Evolutionary conservation across 2,797 vertebrate genomes (phyloP).

Genomic region (Rhinatrema bivittatum): DNA sequence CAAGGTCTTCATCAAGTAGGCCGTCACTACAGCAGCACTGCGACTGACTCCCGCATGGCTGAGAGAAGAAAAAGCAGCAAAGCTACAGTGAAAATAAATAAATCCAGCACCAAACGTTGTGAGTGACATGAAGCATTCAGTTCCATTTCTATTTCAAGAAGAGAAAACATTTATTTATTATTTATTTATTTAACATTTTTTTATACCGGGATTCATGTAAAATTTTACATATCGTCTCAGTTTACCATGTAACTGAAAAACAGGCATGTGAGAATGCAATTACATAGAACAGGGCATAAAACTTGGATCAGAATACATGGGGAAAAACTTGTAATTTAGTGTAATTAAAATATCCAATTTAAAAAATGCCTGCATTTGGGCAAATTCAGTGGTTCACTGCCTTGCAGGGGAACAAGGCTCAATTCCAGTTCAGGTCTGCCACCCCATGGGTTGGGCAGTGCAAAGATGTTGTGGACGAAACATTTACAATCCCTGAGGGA

Average conservation of each 20-base stretch:
- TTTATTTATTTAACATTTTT: background rate
- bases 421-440: background rate
- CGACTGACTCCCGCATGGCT: constrained; percentile 85
- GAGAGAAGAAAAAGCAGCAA: constrained; percentile 23
- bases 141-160: background rate
- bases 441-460: no score
- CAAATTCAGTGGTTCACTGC: background rate
- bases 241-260: no score
- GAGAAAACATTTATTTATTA: background rate
- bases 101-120: no score
- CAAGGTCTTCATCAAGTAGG: constrained; percentile 81
- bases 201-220: no score
- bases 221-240: no score
- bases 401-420: background rate
- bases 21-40: constrained; percentile 77
- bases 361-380: background rate
- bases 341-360: background rate
- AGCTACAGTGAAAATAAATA: constrained; percentile 6
- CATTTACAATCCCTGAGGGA: no score
- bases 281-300: no score
- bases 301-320: no score
- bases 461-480: no score
- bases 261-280: no score
- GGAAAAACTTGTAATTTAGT: no score
- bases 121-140: background rate